Conservation (phyloP, 2,113 vertebrate species). For the Plecturocebus donacophilus region DNA sequence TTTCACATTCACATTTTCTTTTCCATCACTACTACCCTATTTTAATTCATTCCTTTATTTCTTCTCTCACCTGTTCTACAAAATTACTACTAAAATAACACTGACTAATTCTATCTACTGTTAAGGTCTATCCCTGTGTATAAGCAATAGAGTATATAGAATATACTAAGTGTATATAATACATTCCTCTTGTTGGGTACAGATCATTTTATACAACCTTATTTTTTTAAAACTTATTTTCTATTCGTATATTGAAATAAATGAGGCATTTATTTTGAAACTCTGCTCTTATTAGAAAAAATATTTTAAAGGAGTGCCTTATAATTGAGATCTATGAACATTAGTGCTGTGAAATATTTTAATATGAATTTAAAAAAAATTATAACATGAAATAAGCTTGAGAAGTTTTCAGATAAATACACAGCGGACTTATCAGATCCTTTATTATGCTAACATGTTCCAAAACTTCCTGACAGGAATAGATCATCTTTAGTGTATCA, state of each 20-base stretch:
- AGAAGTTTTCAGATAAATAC: neutral
- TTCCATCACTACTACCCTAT: neutral
- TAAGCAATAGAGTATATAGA: neutral
- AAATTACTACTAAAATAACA: neutral
- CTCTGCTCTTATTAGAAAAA: neutral
- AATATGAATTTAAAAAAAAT: neutral
- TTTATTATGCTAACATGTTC: neutral
- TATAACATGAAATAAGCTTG: constrained; percentile 12
- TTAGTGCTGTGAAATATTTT: neutral
- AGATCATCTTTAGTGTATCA: neutral
- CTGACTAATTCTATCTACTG: neutral
- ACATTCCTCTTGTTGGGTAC: neutral
- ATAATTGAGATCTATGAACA: neutral
- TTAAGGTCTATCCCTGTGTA: neutral
- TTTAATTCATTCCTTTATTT: neutral
- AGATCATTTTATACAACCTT: neutral
- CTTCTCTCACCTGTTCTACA: neutral
- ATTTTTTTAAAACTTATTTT: neutral
- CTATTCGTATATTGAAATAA: neutral
- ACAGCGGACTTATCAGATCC: neutral
- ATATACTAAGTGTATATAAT: neutral
- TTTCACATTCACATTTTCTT: neutral
- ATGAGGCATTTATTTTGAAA: neutral
- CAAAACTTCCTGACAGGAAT: neutral
- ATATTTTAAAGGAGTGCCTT: neutral